Percentiles rank a stretch among this genome's conserved stretches.
These are phyloP conservation scores for Corvus moneduloides DNA, from an alignment of 2,113 vertebrate genomes.

Conservation along the genomic window DNA sequence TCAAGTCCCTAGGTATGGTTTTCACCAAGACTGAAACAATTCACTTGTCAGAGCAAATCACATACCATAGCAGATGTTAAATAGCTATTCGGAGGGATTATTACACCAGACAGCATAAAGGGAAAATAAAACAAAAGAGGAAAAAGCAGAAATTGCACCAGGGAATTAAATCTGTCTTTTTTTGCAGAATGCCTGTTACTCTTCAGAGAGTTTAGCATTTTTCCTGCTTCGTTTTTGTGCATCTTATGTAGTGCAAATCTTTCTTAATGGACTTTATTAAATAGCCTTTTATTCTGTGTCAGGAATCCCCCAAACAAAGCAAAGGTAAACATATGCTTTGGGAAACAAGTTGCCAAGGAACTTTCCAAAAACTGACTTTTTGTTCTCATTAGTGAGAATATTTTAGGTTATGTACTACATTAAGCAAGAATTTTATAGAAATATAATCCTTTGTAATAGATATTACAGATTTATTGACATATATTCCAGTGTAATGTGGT, in stretches of 20 bases:
- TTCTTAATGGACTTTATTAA: neutral
- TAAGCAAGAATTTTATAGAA: neutral
- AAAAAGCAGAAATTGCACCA: neutral
- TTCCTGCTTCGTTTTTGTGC: neutral
- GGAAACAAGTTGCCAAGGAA: neutral
- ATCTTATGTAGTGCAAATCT: neutral
- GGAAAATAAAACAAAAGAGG: neutral
- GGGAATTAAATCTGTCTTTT: neutral
- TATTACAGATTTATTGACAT: constrained; percentile 16
- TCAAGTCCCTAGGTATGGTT: neutral
- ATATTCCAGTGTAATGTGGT: neutral
- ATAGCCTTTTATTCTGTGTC: neutral
- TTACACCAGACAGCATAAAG: neutral
- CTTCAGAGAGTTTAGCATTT: neutral
- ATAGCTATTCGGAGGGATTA: neutral
- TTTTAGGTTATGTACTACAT: neutral
- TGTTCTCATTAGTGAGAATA: neutral
- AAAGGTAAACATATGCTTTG: neutral
- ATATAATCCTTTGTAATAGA: neutral
- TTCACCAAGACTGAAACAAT: neutral
- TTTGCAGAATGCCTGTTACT: neutral
- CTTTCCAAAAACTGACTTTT: neutral
- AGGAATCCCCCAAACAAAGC: neutral
- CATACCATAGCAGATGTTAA: neutral
- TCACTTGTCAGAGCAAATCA: constrained; percentile 6